Percentiles rank a stretch among this genome's conserved stretches.
phyloP scores from a whole-genome alignment of 1,140 invertebrate genomes.

The Pseudomyrmex concolor region DNA sequence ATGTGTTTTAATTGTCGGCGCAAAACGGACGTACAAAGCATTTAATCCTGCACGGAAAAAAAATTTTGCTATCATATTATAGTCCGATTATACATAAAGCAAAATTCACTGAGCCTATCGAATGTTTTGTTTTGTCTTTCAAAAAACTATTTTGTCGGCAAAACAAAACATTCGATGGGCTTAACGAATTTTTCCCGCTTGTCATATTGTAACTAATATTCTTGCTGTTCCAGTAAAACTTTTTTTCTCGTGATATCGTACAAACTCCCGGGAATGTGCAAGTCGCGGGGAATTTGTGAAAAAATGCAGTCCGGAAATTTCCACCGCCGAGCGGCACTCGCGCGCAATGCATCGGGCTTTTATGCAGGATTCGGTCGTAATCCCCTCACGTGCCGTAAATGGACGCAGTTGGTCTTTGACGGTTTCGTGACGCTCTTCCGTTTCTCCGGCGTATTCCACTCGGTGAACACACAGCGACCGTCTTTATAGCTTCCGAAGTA shows the following conservation, averaged over 20 bases:
- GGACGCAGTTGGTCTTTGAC: conserved; percentile 47
- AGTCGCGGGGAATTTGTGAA: conserved; percentile 13
- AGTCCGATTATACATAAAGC: too few relatives aligned
- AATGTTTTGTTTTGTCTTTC: too few relatives aligned
- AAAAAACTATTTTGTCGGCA: too few relatives aligned
- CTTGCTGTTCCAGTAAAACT: neutral
- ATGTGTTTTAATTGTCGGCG: too few relatives aligned
- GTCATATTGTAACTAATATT: neutral
- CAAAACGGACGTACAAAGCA: too few relatives aligned
- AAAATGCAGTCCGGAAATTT: conserved; percentile 44
- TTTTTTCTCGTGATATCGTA: conserved; percentile 2
- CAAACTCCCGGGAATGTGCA: neutral
- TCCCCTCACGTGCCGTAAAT: conserved; percentile 61
- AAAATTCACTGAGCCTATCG: too few relatives aligned
- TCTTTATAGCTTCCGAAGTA: conserved; percentile 11
- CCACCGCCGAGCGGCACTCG: conserved; percentile 2
- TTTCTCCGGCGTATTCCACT: conserved; percentile 16
- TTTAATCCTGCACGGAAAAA: too few relatives aligned
- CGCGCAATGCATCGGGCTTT: conserved; percentile 40
- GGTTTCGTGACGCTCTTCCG: conserved; percentile 32
- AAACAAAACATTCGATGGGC: too few relatives aligned
- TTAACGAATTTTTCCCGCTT: too few relatives aligned
- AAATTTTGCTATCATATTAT: too few relatives aligned
- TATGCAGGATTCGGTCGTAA: conserved; percentile 45
- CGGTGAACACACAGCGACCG: neutral